phyloP scores from a whole-genome alignment of 2,888 invertebrate species.

The Melanargia galathea region DNA sequence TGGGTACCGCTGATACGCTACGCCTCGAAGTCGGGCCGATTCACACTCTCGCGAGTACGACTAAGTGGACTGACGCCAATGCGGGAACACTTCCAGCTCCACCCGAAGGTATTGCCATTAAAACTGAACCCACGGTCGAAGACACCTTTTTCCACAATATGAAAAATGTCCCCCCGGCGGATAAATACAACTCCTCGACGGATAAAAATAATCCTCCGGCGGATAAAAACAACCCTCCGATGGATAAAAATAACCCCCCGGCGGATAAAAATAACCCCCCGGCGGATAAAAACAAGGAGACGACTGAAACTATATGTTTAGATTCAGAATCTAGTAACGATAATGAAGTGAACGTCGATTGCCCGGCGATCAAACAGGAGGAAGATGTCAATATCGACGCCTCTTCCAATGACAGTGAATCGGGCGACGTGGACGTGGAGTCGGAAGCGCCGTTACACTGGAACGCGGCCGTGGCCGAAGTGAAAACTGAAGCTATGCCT shows the following conservation, averaged over 20 bases:
- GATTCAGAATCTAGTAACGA: background rate
- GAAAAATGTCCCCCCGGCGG: too few species aligned
- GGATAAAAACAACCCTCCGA: too few species aligned
- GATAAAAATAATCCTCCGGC: too few species aligned
- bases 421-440: background rate
- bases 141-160: too few species aligned
- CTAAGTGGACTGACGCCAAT: background rate
- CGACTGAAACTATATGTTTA: background rate
- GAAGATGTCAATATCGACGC: background rate
- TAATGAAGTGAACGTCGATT: background rate
- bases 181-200: too few species aligned
- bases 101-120: background rate
- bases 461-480: too few species aligned
- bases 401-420: background rate
- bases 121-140: too few species aligned
- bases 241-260: background rate
- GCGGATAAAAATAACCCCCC: background rate
- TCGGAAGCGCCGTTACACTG: background rate
- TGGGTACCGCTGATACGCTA: background rate
- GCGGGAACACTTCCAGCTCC: background rate
- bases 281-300: background rate
- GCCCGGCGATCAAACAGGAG: background rate
- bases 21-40: conserved; percentile 3
- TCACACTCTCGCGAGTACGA: background rate
- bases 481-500: background rate